Evolutionary conservation across 2,797 vertebrate genomes (phyloP), one percentile per base, ranked within the genome.

Genomic region (Linurgus olivaceus): DNA sequence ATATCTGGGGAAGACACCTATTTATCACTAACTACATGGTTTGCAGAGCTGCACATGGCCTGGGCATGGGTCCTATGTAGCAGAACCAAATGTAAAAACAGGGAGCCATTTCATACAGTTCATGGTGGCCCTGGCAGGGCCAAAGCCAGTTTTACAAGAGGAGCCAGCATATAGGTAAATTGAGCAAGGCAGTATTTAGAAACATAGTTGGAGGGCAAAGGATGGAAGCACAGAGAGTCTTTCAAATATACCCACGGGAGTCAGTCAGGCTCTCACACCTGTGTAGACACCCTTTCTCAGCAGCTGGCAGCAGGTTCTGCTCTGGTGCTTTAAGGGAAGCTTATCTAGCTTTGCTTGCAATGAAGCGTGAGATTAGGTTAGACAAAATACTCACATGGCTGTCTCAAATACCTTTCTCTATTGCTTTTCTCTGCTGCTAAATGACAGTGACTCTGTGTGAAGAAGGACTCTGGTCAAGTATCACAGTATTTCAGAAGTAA

Each of bases 341-440:
- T 90, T 73, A 92, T 81, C 71, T 73, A 44, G 31, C 59, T 83
- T 85, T 70, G n/a, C 52, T 87, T 0, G 1, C 35, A 58, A n/a
- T 50, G 74, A 89, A 92, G 55, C 23, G 0, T 85, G 78, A 92
- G 74, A 87, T 91, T 71, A 81, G 50, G 80, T 68, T 82, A 72
- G 79, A 81, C 54, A 87, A 94, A 88, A 87, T 79, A 89, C 67
- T 88, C 67, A 82, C 24, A 11, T 3, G 35, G 23, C 48, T 88
- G 13, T 84, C 91, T 91, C 86, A 55, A 72, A 90, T 52, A 66
- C 9, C 37, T 63, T 83, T 75, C 73, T 80, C 26, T 54, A 7
- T 17, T 73, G 47, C 37, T 85, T 88, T 62, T 52, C 65, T 63
- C 44, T 48, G 9, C 23, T 76, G 29, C 26, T 90, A 48, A 92